Base-by-base conservation (phyloP, 1,140 invertebrate genomes). In the Zaprionus ornatus region DNA sequence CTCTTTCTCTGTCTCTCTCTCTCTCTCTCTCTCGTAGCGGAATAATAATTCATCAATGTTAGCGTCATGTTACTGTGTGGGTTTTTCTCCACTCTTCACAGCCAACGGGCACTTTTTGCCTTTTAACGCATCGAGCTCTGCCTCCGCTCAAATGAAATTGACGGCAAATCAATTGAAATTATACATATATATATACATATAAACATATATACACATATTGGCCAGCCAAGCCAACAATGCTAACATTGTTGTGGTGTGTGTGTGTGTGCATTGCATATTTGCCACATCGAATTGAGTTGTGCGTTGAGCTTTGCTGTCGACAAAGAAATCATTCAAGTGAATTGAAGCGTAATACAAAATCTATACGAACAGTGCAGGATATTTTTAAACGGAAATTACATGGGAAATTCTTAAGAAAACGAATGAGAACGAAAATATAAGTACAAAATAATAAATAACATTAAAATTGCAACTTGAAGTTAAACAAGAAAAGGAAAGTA, bases 151-250 rank as follows among this genome's bases (percentile, higher is more conserved):
- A 86, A 82, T 77, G 67, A 90, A 90, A 86, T 90, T 90, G 85
- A 90, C 79, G 87, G 78, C 83, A 90, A 90, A 90, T 90, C 85
- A 90, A 90, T 90, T 90, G 85, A 90, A 82, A 84, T 83, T 74
- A 61, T 60, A 66, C 21, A 66, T 45, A 56, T 15, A 37, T 23
- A 57, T 61, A 61, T 56, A 55, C 23, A 57, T 67, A 37, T 64
- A 63, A 29, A 74, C 35, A 79, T 74, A 61, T 64, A 29, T 69
- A 61, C 37, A 25, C 40, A 35, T 40, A 40, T 27, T 56, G 25
- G 7, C 15, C n/a, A 29, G 23, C 19, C 7, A 5, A 27, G 35
- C 19, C 9, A 59, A 54, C 37, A 63, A 84, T 77, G 55, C 50
- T 23, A 59, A 40, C 52, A 55, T 60, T 60, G 32, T 54, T 29